phyloP scores from a whole-genome alignment of 1,140 invertebrate species.

The Temnothorax curvispinosus region DNA sequence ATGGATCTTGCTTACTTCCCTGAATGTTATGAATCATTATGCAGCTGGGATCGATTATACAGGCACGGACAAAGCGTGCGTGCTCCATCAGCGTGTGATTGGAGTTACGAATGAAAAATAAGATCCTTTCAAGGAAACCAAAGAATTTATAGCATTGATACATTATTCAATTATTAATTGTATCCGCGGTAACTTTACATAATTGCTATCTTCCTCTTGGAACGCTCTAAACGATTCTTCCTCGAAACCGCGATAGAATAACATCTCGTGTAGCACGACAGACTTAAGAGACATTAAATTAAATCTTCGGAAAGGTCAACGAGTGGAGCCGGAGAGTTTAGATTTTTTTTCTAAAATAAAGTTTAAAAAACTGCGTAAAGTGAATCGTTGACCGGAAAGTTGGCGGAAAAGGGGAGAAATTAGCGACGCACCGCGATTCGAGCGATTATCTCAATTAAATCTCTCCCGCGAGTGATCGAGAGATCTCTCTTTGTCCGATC shows the following conservation, averaged over 20 bases:
- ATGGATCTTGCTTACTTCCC: neutral
- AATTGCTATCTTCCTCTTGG: neutral
- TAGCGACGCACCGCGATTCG: neutral
- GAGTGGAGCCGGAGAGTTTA: neutral
- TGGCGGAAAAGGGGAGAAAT: neutral
- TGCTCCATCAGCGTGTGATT: neutral
- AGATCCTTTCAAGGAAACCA: neutral
- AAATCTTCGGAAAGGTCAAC: neutral
- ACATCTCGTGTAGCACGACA: no score
- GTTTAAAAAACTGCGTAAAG: neutral
- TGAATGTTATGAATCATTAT: slow-evolving; percentile 41
- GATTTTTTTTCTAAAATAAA: neutral
- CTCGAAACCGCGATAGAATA: neutral
- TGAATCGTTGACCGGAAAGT: neutral
- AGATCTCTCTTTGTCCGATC: neutral
- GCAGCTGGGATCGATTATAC: slow-evolving; percentile 24
- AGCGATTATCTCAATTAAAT: neutral
- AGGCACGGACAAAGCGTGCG: slow-evolving; percentile 7
- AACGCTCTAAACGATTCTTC: neutral
- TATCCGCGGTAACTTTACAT: neutral
- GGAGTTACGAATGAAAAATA: neutral
- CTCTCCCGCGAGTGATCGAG: neutral
- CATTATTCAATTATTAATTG: neutral
- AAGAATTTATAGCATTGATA: neutral
- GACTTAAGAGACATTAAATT: neutral